Evolutionary conservation across 2,113 vertebrate species (phyloP), one percentile per base, ranked within the genome.

Genomic region (Nycticorax nycticorax): DNA sequence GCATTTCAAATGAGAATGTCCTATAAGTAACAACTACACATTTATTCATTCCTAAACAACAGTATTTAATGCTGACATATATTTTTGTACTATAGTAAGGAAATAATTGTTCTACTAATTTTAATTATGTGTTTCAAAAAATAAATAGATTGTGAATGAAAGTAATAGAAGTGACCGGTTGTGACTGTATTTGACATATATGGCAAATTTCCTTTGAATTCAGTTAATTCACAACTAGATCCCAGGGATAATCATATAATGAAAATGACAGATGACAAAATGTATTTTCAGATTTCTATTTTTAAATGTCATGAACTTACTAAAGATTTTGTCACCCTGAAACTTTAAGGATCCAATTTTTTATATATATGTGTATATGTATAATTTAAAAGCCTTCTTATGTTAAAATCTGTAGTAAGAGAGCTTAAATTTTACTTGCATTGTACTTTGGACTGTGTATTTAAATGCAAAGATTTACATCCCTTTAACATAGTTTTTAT

Each of bases 1-100:
- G 97, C 97, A 98, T 98, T 98, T 98, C 94, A 98, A 98, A 98
- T 98, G 97, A 98, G 97, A 97, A 95, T 97, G 96, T 96, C 92
- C 97, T 98, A 56, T 96, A 97, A 97, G 95, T 88, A 97, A 94
- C 12, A 98, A 98, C 97, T 92, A 74, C 92, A 90, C 93, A 98
- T 98, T 96, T 97, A 97, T 97, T 96, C 71, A 73, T 94, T 97
- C 86, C 93, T 93, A 96, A 98, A 95, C 97, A 98, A 92, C 91
- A 73, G 77, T 55, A 35, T 94, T 90, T 96, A 93, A 95, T 90
- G 72, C 73, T 83, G 74, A 74, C 91, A 60, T 73, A 20, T 52
- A 82, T 97, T 97, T 97, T 90, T 77, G 32, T 88, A 28, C 56
- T 92, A 41, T 53, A 64, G 63, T 72, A 96, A 92, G 79, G 77